Conservation (phyloP, 2,797 vertebrate species). For the Semotilus atromaculatus region DNA sequence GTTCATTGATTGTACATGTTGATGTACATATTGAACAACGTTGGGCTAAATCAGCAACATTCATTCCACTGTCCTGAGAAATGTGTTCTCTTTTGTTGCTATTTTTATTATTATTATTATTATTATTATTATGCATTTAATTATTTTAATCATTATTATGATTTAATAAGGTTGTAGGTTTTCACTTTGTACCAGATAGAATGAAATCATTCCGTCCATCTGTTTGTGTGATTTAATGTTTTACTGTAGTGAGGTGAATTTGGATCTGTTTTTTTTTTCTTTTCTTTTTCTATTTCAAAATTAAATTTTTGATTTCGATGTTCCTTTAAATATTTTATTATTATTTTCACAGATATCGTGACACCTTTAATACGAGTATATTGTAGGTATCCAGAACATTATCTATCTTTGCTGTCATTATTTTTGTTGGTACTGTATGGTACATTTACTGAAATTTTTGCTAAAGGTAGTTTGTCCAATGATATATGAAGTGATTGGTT, state of each 20-base stretch:
- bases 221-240: background rate
- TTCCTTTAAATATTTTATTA: background rate
- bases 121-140: background rate
- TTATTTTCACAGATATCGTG: background rate
- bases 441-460: background rate
- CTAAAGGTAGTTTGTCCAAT: background rate
- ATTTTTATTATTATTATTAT: background rate
- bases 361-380: background rate
- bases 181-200: background rate
- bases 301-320: no score
- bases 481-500: background rate
- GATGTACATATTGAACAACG: background rate
- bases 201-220: background rate
- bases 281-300: no score
- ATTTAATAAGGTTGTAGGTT: background rate
- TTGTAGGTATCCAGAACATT: background rate
- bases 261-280: no score
- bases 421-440: background rate
- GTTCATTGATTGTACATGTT: slow-evolving; percentile 17
- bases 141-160: no score
- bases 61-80: slow-evolving; percentile 9
- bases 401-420: background rate
- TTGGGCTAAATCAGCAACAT: background rate
- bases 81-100: background rate
- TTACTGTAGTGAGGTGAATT: background rate